Base-by-base conservation (phyloP, 2,113 vertebrate species). In the Polypterus bichir region DNA sequence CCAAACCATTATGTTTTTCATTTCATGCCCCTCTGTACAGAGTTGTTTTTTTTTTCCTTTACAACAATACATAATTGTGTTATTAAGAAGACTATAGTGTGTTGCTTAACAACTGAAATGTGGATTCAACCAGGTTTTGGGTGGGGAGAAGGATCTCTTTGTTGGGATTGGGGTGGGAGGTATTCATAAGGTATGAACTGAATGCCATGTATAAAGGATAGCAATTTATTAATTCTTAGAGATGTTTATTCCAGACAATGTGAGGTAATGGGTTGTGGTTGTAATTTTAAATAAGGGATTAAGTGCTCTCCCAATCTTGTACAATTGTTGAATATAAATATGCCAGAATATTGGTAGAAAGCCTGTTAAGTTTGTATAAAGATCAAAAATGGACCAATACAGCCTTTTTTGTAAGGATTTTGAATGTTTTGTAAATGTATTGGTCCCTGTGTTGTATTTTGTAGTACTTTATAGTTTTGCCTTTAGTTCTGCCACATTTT, bases 361-460 rank as follows among this genome's bases (percentile, higher is more conserved):
- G 75, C 83, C 81, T 88, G 80, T 71, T 77, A 77, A 83, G 77
- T 83, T 88, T 90, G 86, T 89, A 88, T 76, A 89, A 89, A 87
- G 73, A 84, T 83, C 79, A 79, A 78, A 54, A 85, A 83, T 80
- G 90, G 91, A 94, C 90, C 89, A 93, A 93, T 91, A 90, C 89
- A 93, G 82, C 86, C 83, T 87, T 82, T 93, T 93, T 93, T 92
- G 86, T 94, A 94, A 97, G 82, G 86, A 89, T 96, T 93, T 90
- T 91, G 88, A 89, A 86, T 91, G 91, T 94, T 97, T 92, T 89
- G 86, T 93, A 93, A 91, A 91, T 85, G 89, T 93, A 90, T 90
- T 94, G 91, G 91, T 94, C 91, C 91, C 72, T 57, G 83, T 93
- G 88, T 90, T 92, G 86, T 92, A 90, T 92, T 95, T 94, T 93